Evolutionary conservation across 1,140 invertebrate species (phyloP), one percentile per base, ranked within the genome.

Genomic region (Heliconius nattereri): DNA sequence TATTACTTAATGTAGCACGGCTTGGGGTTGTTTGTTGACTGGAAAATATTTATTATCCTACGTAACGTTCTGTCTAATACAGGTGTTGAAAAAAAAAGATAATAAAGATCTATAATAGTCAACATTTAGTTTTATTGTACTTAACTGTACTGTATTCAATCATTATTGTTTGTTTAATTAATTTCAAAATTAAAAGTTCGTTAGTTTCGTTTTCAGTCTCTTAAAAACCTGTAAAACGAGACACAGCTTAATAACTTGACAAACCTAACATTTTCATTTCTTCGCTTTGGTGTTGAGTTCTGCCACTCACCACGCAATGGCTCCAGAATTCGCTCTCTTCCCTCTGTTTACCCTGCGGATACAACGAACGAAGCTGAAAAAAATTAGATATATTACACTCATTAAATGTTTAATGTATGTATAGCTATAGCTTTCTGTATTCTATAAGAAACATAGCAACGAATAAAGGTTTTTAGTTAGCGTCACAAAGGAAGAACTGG

Each of bases 1-100:
- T 89, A 88, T 88, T 89, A 91, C 90, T 89, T 90, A 91, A 90
- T 89, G 85, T 86, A 87, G 81, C 85, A 83, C 81, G 81, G 83
- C 83, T 76, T 79, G 80, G 84, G 85, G 86, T 84, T 88, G 86
- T 88, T 87, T 87, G 85, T 85, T 82, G 85, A 87, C 83, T 88
- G 85, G 83, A 89, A 89, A 87, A 90, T 85, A 87, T 85, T 88
- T 87, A 89, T 88, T 87, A 85, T 87, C 71, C 19, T 37, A 37
- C 8, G 35, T 66, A n/a, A 37, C 13, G 37, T 40, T 35, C 5
- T 37, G 7, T 1, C 71, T 72, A 54, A 49, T 60, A 75, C 23
- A 29, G 1, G 26, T 66, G 13, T 29, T 66, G 13, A 26, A 66
- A 26, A 35, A 26, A 35, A n/a, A 66, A 66, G 1, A 7, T 26